Percentiles rank a stretch among this genome's conserved stretches.
phyloP scores from a whole-genome alignment of 2,113 vertebrate species.

The Apistogramma diplotaenia region DNA sequence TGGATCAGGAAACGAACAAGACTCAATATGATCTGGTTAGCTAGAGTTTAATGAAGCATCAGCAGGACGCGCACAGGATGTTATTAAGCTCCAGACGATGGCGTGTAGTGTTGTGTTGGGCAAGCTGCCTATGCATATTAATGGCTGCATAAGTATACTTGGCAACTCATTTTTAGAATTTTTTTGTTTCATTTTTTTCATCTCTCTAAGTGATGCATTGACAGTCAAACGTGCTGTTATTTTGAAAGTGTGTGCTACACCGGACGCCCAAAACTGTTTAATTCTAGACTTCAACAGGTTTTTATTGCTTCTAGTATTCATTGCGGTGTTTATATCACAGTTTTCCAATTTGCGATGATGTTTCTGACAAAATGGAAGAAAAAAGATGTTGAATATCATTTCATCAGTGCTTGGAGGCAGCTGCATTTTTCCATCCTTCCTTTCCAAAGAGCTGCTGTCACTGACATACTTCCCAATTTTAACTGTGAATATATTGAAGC shows the following conservation, averaged over 20 bases:
- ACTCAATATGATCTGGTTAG: conserved; percentile 15
- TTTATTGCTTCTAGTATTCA: too few species aligned
- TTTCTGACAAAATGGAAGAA: too few species aligned
- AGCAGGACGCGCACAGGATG: not conserved
- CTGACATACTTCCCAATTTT: too few species aligned
- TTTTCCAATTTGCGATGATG: too few species aligned
- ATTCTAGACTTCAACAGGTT: too few species aligned
- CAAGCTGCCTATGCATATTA: not conserved
- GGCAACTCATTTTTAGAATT: not conserved
- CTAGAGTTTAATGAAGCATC: not conserved
- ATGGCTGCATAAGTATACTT: not conserved
- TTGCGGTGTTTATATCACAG: too few species aligned
- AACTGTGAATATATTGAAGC: too few species aligned
- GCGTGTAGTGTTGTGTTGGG: not conserved
- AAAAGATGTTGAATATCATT: too few species aligned
- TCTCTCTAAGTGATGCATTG: not conserved
- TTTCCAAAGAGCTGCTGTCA: too few species aligned
- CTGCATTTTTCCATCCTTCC: too few species aligned
- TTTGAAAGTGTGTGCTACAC: not conserved
- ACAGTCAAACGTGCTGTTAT: not conserved
- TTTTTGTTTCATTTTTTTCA: not conserved
- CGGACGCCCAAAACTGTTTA: too few species aligned
- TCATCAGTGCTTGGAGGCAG: too few species aligned
- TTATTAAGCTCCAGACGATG: not conserved
- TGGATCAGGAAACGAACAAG: not conserved